phyloP scores from a whole-genome alignment of 2,888 invertebrate species.

The Parelbella ahira region DNA sequence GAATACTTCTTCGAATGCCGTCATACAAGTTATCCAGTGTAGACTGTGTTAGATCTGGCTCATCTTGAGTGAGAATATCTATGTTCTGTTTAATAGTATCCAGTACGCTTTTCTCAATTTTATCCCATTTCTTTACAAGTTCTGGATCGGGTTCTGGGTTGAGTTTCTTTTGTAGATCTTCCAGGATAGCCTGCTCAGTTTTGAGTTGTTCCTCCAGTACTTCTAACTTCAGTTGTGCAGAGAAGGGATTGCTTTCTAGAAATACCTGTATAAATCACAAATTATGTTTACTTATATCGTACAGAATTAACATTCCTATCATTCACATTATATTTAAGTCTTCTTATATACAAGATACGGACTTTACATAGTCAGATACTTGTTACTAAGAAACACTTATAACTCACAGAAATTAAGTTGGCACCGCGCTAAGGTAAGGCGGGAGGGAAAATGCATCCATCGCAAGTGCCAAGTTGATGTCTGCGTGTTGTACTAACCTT shows the following conservation, averaged over 20 bases:
- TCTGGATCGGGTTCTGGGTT: constrained; percentile 68
- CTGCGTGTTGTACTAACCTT: too few species aligned
- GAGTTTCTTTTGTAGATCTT: constrained; percentile 78
- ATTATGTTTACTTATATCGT: background rate
- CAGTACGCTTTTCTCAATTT: constrained; percentile 73
- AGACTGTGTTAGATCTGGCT: constrained; percentile 65
- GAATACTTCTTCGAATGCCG: constrained; percentile 63
- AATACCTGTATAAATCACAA: constrained; percentile 76
- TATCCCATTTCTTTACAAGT: constrained; percentile 73
- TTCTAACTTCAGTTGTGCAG: constrained; percentile 83
- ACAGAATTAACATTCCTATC: too few species aligned
- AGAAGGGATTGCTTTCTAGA: constrained; percentile 92
- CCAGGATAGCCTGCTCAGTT: constrained; percentile 82
- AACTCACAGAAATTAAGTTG: too few species aligned
- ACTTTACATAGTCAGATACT: too few species aligned
- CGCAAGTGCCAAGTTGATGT: too few species aligned
- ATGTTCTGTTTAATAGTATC: constrained; percentile 72
- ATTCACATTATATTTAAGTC: too few species aligned
- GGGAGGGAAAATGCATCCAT: too few species aligned
- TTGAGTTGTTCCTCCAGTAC: constrained; percentile 81
- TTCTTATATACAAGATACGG: too few species aligned
- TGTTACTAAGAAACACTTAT: too few species aligned
- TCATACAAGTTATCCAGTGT: constrained; percentile 67
- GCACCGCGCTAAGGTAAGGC: too few species aligned
- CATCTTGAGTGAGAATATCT: constrained; percentile 67